A percentile compares a stretch with the other conserved stretches of the same genome.
Conservation (phyloP, 2,888 invertebrate species). For the Stenurella melanura region DNA sequence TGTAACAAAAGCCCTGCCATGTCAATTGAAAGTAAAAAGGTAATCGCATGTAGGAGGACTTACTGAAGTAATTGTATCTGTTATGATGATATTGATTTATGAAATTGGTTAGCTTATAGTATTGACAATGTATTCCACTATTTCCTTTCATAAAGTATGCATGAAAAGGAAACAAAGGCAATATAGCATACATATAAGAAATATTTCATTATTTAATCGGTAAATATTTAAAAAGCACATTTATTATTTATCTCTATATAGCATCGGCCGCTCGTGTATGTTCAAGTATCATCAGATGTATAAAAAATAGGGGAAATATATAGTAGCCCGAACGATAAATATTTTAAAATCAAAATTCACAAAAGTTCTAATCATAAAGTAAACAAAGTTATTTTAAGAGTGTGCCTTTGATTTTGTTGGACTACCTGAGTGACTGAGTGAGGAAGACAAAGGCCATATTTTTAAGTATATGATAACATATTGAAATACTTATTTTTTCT, state of each 20-base stretch:
- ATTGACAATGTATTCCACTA: constrained; percentile 15
- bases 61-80: constrained; percentile 4
- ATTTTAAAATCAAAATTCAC: too few species aligned
- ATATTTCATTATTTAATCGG: not conserved
- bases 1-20: not conserved
- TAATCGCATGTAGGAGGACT: not conserved
- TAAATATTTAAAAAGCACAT: not conserved
- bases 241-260: not conserved
- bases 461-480: too few species aligned
- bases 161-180: not conserved
- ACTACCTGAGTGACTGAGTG: too few species aligned
- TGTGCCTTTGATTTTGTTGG: too few species aligned
- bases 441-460: too few species aligned
- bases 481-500: too few species aligned
- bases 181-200: not conserved
- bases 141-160: constrained; percentile 19
- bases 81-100: constrained; percentile 7
- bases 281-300: too few species aligned
- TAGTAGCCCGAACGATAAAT: too few species aligned
- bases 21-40: not conserved
- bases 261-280: too few species aligned
- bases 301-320: too few species aligned
- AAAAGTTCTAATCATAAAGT: too few species aligned
- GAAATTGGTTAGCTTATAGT: constrained; percentile 19
- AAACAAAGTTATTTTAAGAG: too few species aligned